Conservation (phyloP, 2,113 vertebrate genomes). For the Grantiella picta region DNA sequence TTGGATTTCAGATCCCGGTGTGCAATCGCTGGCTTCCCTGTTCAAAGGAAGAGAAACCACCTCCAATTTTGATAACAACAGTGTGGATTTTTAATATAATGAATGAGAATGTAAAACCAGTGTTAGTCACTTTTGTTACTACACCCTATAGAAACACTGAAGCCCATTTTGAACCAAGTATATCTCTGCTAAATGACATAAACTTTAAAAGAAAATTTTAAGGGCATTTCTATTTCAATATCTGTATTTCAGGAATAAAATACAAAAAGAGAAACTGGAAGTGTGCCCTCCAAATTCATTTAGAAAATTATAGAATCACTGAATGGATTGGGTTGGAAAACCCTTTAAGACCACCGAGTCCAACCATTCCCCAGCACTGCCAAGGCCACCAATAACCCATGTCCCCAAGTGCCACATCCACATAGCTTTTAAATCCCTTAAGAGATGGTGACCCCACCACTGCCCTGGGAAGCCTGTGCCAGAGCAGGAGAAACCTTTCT, state of each 20-base stretch:
- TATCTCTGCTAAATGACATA: background rate
- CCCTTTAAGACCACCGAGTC: background rate
- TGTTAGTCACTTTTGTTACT: background rate
- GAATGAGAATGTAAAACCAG: background rate
- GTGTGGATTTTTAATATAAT: rapidly evolving
- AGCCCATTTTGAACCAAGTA: background rate
- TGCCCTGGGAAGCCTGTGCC: background rate
- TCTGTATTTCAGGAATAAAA: background rate
- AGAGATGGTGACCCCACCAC: background rate
- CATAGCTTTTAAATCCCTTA: background rate
- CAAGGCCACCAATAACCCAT: background rate
- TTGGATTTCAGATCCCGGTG: constrained; percentile 98
- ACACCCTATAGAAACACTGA: rapidly evolving
- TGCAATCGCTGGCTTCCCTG: constrained; percentile 96
- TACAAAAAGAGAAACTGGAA: background rate
- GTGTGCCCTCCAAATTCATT: rapidly evolving
- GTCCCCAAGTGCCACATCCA: background rate
- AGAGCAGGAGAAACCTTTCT: background rate
- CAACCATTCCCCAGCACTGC: background rate
- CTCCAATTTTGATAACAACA: rapidly evolving
- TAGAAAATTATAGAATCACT: background rate
- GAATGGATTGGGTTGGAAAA: background rate
- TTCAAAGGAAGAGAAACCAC: background rate
- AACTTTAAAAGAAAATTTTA: background rate
- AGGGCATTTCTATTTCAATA: background rate